Evolutionary conservation across 2,113 vertebrate species (phyloP).

Genomic region (pig (Sus scrofa)): DNA sequence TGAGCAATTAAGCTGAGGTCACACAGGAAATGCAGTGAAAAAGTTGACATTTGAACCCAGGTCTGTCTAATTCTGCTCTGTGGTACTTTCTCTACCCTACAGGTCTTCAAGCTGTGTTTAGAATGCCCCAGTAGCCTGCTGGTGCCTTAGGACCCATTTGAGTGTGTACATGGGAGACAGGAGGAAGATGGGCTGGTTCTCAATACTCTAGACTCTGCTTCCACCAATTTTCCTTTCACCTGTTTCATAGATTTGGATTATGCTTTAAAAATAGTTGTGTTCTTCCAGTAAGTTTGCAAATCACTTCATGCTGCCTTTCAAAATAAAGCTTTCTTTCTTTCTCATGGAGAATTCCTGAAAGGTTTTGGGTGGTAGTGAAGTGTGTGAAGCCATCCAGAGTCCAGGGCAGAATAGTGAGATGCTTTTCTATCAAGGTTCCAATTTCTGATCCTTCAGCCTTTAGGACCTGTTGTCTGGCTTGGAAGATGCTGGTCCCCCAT

Average conservation of each 20-base stretch:
- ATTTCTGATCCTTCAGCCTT: not conserved
- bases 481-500: not conserved
- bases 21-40: not conserved
- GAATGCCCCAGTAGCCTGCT: not conserved
- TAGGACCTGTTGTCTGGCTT: not conserved
- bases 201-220: not conserved
- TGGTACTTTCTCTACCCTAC: not conserved
- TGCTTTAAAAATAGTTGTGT: not conserved
- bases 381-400: not conserved
- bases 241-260: not conserved
- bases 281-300: not conserved
- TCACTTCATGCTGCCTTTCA: not conserved
- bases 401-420: not conserved
- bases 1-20: not conserved
- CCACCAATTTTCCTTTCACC: not conserved
- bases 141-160: fast-evolving
- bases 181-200: not conserved
- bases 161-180: not conserved
- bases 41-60: not conserved
- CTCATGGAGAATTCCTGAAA: not conserved
- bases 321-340: constrained; percentile 1
- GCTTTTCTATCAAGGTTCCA: not conserved
- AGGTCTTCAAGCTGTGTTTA: not conserved
- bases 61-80: not conserved
- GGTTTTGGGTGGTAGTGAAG: not conserved